These are phyloP conservation scores for Cheilosia variabilis DNA, from an alignment of 2,888 invertebrate species.

Conservation along the genomic window DNA sequence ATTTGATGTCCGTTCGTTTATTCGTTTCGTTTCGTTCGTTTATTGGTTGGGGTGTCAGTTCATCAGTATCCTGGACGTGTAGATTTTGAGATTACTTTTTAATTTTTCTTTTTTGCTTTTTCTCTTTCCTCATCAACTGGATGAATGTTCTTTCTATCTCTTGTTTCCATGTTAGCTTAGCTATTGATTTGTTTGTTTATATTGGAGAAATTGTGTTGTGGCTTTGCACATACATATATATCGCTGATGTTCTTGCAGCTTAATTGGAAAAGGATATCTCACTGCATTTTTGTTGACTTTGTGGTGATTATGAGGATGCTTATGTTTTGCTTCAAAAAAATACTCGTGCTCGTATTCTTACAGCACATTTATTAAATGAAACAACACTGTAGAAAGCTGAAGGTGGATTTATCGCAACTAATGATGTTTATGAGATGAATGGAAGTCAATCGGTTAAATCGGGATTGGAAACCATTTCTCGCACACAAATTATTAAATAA, in stretches of 20 bases:
- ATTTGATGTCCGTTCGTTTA: constrained; percentile 62
- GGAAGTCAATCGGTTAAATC: constrained; percentile 10
- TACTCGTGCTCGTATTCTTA: background rate
- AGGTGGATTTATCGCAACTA: constrained; percentile 6
- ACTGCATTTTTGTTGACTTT: constrained; percentile 44
- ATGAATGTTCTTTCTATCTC: constrained; percentile 37
- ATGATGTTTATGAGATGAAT: background rate
- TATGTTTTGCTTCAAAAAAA: constrained; percentile 7
- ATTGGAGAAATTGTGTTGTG: constrained; percentile 50
- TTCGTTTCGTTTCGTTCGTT: constrained; percentile 53
- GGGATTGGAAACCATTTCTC: too few species aligned
- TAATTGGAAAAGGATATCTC: constrained; percentile 67
- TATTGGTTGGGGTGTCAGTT: constrained; percentile 48
- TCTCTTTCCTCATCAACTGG: constrained; percentile 27
- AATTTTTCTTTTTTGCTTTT: constrained; percentile 44
- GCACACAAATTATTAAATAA: too few species aligned
- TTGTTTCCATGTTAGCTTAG: constrained; percentile 50
- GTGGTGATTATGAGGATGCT: constrained; percentile 20
- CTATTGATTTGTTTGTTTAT: constrained; percentile 68
- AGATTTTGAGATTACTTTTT: constrained; percentile 58
- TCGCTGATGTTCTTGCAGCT: constrained; percentile 53
- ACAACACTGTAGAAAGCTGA: constrained; percentile 2
- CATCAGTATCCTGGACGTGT: constrained; percentile 48
- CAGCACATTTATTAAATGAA: constrained; percentile 10
- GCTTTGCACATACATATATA: constrained; percentile 20